These are phyloP conservation scores for Semotilus atromaculatus DNA, from an alignment of 2,797 vertebrate species.

Conservation along the genomic window DNA sequence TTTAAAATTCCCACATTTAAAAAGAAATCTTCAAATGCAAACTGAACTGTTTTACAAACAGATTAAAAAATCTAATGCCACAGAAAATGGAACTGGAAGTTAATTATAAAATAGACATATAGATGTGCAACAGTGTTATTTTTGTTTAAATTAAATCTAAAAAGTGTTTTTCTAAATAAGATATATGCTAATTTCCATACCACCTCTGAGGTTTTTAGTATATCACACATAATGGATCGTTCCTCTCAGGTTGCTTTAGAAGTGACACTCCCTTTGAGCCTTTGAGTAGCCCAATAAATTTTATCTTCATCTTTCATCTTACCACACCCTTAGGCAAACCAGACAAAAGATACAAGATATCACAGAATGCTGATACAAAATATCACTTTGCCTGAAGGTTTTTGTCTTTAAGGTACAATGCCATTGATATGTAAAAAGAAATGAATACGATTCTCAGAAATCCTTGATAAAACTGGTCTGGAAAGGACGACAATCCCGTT, in stretches of 20 bases:
- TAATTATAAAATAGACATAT: not conserved
- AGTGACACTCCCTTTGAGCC: conserved; percentile 49
- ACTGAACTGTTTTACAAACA: not conserved
- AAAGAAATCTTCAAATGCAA: not conserved
- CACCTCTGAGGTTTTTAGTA: not conserved
- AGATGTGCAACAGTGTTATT: not conserved
- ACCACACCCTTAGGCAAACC: conserved; percentile 39
- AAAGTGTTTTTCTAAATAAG: not conserved
- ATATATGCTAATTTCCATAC: not conserved
- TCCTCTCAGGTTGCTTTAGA: conserved; percentile 62
- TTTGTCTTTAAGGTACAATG: conserved; percentile 11
- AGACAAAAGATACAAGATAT: conserved; percentile 48
- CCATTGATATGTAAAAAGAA: not conserved
- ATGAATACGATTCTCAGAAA: conserved; percentile 8
- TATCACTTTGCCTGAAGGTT: not conserved
- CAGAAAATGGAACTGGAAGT: not conserved
- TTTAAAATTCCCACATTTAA: not conserved
- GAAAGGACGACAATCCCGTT: not conserved
- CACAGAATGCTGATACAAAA: not conserved
- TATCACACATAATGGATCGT: conserved; percentile 44
- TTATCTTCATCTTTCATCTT: conserved; percentile 40
- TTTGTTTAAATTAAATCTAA: not conserved
- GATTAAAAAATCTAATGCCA: not conserved
- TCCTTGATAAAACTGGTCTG: not conserved
- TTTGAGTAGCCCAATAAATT: conserved; percentile 55